Percentiles rank a stretch among this genome's conserved stretches.
These are phyloP conservation scores for Hyles lineata DNA, from an alignment of 2,888 invertebrate species.

Conservation along the genomic window DNA sequence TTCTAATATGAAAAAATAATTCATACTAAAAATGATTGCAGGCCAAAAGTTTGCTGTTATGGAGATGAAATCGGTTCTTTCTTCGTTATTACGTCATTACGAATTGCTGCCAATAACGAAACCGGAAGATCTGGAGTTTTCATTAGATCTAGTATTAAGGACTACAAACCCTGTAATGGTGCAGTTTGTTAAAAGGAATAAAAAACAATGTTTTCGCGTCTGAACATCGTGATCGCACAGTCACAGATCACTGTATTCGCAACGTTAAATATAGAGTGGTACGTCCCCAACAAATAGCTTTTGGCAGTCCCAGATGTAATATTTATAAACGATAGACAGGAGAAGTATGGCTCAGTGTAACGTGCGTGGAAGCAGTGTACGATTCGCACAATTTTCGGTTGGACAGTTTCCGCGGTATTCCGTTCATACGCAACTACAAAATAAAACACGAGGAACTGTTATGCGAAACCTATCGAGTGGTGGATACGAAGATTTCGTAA, in stretches of 20 bases:
- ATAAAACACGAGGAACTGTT: slow-evolving; percentile 45
- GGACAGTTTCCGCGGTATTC: slow-evolving; percentile 45
- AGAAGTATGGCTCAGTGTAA: slow-evolving; percentile 69
- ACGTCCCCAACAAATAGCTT: slow-evolving; percentile 56
- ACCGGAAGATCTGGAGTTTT: slow-evolving; percentile 62
- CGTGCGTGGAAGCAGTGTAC: slow-evolving; percentile 56
- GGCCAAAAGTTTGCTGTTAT: slow-evolving; percentile 86
- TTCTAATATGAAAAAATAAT: not conserved
- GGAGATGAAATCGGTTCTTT: slow-evolving; percentile 83
- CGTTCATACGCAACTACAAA: slow-evolving; percentile 47
- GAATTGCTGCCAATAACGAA: slow-evolving; percentile 73
- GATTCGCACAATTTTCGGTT: slow-evolving; percentile 51
- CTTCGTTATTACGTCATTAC: slow-evolving; percentile 76
- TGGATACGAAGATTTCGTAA: slow-evolving; percentile 73
- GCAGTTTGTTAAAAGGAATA: slow-evolving; percentile 50
- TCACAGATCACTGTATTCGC: slow-evolving; percentile 35
- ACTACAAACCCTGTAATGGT: slow-evolving; percentile 65
- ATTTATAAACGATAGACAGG: slow-evolving; percentile 74
- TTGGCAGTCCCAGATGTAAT: slow-evolving; percentile 70
- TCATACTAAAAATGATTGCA: slow-evolving; percentile 49
- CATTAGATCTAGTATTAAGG: slow-evolving; percentile 66
- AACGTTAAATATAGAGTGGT: slow-evolving; percentile 57
- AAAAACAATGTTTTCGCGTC: slow-evolving; percentile 23
- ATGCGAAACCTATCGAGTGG: slow-evolving; percentile 64
- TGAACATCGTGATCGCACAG: slow-evolving; percentile 17